Percentiles rank a stretch among this genome's conserved stretches.
phyloP scores from a whole-genome alignment of 1,140 invertebrate genomes.

The Drosophila persimilis region DNA sequence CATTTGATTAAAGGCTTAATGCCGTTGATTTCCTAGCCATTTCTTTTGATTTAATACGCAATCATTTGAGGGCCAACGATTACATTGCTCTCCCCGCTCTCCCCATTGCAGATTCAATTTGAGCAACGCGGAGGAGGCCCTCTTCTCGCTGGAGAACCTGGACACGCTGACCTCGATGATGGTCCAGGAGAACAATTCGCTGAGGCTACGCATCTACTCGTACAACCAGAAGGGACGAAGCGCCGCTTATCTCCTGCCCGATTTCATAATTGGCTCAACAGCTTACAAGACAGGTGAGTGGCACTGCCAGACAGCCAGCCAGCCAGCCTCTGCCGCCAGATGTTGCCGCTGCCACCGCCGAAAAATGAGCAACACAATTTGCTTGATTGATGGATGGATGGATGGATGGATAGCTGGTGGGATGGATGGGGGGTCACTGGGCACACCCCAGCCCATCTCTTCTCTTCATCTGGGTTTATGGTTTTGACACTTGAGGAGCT shows the following conservation, averaged over 20 bases:
- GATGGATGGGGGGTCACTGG: slow-evolving; percentile 25
- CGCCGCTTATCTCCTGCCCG: slow-evolving; percentile 68
- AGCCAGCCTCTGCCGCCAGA: slow-evolving; percentile 15
- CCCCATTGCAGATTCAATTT: slow-evolving; percentile 73
- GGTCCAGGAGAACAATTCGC: slow-evolving; percentile 80
- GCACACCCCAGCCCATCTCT: neutral
- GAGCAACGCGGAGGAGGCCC: slow-evolving; percentile 78
- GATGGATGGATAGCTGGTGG: slow-evolving; percentile 19
- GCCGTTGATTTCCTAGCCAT: slow-evolving; percentile 60
- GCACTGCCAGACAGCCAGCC: slow-evolving; percentile 24
- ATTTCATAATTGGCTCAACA: slow-evolving; percentile 82
- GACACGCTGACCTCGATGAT: slow-evolving; percentile 80
- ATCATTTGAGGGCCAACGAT: slow-evolving; percentile 19
- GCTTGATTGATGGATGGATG: slow-evolving; percentile 52
- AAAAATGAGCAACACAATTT: slow-evolving; percentile 42
- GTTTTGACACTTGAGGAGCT: slow-evolving; percentile 56
- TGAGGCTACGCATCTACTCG: slow-evolving; percentile 78
- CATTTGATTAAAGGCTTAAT: slow-evolving; percentile 73
- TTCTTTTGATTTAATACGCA: slow-evolving; percentile 70
- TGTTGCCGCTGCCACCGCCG: slow-evolving; percentile 21
- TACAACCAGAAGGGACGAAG: slow-evolving; percentile 82
- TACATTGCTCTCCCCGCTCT: slow-evolving; percentile 5
- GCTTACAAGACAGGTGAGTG: slow-evolving; percentile 81
- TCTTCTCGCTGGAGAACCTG: slow-evolving; percentile 79
- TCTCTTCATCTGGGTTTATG: slow-evolving; percentile 31